Evolutionary conservation across 2,888 invertebrate species (phyloP).

Genomic region (Conchocele bisecta): DNA sequence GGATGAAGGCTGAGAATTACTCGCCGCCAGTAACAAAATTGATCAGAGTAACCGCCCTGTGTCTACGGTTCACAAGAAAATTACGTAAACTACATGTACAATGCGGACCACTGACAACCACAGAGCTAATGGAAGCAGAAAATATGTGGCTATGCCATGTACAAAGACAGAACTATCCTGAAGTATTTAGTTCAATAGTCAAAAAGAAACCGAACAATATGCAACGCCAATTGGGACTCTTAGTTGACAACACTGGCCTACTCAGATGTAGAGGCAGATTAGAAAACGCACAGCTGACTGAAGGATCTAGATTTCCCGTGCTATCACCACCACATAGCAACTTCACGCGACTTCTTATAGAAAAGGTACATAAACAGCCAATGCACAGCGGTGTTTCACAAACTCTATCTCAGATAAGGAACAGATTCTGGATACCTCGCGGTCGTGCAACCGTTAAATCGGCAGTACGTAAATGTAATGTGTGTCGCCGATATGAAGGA

Average conservation of each 20-base stretch:
- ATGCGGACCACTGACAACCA: background rate
- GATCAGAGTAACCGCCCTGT: slow-evolving; percentile 23
- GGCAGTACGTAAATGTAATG: background rate
- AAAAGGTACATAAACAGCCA: background rate
- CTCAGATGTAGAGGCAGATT: background rate
- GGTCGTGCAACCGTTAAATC: slow-evolving; percentile 1
- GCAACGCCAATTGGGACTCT: background rate
- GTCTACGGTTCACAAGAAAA: slow-evolving; percentile 19
- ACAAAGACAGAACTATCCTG: background rate
- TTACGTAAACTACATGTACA: background rate
- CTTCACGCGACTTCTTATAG: background rate
- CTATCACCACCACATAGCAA: background rate
- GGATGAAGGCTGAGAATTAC: background rate
- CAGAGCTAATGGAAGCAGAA: background rate
- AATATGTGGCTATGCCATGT: background rate
- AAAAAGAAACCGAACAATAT: background rate
- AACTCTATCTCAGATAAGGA: background rate
- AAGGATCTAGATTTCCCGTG: background rate
- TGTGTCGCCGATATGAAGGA: background rate
- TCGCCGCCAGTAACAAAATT: slow-evolving; percentile 16
- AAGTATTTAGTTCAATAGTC: background rate
- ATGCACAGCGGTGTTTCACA: background rate
- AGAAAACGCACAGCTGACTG: background rate
- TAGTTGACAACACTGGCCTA: background rate
- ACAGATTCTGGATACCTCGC: background rate